Evolutionary conservation across 2,888 invertebrate species (phyloP).

Genomic region (Julus scanicus): DNA sequence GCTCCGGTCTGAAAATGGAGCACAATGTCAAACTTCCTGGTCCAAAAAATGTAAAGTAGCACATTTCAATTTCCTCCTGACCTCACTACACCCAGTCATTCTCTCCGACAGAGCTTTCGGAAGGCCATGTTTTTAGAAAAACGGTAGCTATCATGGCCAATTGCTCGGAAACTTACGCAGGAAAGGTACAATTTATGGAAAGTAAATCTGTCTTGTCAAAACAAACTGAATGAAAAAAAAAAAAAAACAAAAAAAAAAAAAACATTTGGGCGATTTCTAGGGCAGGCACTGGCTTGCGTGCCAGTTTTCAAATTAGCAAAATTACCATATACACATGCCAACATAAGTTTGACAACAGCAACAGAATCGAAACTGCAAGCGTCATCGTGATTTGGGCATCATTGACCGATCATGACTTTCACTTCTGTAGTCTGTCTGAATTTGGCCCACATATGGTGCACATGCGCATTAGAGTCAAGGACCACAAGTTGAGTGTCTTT

Average conservation of each 20-base stretch:
- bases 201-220: neutral
- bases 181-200: no score
- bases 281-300: neutral
- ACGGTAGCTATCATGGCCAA: neutral
- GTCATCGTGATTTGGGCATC: no score
- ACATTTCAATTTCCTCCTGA: constrained; percentile 14
- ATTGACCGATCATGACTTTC: no score
- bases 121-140: neutral
- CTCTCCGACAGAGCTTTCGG: neutral
- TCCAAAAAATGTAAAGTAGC: neutral
- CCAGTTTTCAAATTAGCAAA: neutral
- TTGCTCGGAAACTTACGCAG: neutral
- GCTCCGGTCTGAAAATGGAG: neutral
- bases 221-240: neutral
- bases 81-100: neutral
- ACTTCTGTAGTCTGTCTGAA: no score
- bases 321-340: no score
- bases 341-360: no score
- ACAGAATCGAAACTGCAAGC: no score
- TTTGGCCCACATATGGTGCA: no score
- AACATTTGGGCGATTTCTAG: neutral
- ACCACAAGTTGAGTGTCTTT: no score
- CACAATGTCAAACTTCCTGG: constrained; percentile 21
- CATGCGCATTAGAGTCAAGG: no score
- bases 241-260: no score